Evolutionary conservation across 1,140 invertebrate genomes (phyloP).

Genomic region (Agrypnia vestita): DNA sequence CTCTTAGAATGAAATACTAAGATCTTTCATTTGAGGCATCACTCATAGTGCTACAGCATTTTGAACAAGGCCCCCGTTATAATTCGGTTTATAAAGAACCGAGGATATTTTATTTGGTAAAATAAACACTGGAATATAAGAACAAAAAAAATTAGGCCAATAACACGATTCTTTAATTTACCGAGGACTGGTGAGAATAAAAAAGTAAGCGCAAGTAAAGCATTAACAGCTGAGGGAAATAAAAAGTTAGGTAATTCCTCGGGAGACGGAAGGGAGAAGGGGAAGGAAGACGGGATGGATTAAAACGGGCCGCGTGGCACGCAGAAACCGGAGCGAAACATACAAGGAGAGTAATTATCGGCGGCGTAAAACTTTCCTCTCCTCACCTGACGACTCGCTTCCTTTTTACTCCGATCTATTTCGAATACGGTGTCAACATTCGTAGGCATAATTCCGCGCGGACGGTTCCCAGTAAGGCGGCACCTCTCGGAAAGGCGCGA

Average conservation of each 20-base stretch:
- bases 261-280: too few species aligned
- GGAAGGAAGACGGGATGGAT: too few species aligned
- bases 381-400: background rate
- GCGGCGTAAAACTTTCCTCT: slow-evolving; percentile 8
- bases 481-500: background rate
- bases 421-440: background rate
- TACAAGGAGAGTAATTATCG: background rate
- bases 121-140: background rate
- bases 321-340: too few species aligned
- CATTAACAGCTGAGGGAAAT: too few species aligned
- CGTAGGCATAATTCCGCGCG: background rate
- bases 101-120: background rate
- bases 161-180: background rate
- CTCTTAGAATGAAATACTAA: background rate
- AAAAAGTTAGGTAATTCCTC: too few species aligned
- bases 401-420: slow-evolving; percentile 23
- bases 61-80: too few species aligned
- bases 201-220: too few species aligned
- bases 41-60: too few species aligned
- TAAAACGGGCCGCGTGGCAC: too few species aligned
- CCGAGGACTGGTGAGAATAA: too few species aligned
- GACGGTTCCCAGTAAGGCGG: background rate
- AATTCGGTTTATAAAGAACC: background rate
- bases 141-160: background rate
- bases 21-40: too few species aligned